These are phyloP conservation scores for Caenorhabditis becei DNA, from an alignment of 2,888 invertebrate genomes.

Conservation along the genomic window DNA sequence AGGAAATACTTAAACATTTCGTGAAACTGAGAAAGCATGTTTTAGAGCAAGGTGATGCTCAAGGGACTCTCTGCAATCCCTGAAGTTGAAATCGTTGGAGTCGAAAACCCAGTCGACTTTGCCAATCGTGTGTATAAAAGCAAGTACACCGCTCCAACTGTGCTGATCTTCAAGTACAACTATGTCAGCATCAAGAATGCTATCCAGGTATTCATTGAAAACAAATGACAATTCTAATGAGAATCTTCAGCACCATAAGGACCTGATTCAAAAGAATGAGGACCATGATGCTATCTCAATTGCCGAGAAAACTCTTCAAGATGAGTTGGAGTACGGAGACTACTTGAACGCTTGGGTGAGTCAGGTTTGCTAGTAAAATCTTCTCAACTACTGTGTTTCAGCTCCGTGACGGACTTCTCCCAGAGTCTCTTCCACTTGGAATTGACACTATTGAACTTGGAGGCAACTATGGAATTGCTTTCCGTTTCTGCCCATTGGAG, in stretches of 20 bases:
- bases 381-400: conserved; percentile 35
- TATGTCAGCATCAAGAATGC: conserved; percentile 68
- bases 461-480: conserved; percentile 72
- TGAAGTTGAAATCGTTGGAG: conserved; percentile 72
- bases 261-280: conserved; percentile 61
- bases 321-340: conserved; percentile 73
- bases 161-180: conserved; percentile 75
- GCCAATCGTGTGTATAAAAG: conserved; percentile 73
- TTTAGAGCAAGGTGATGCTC: conserved; percentile 76
- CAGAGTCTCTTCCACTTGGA: conserved; percentile 73
- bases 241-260: conserved; percentile 60
- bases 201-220: conserved; percentile 48
- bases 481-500: conserved; percentile 78
- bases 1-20: neutral
- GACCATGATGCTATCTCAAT: conserved; percentile 64
- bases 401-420: conserved; percentile 75
- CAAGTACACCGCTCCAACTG: conserved; percentile 74
- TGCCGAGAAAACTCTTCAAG: conserved; percentile 65
- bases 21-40: conserved; percentile 3
- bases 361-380: neutral
- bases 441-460: conserved; percentile 77
- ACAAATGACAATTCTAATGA: neutral
- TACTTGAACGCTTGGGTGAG: conserved; percentile 76
- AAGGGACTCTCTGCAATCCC: conserved; percentile 69
- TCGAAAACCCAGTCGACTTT: conserved; percentile 73